A percentile compares a stretch with the other conserved stretches of the same genome.
These are phyloP conservation scores for Malurus cyaneus DNA, from an alignment of 2,113 vertebrate genomes.

Conservation along the genomic window DNA sequence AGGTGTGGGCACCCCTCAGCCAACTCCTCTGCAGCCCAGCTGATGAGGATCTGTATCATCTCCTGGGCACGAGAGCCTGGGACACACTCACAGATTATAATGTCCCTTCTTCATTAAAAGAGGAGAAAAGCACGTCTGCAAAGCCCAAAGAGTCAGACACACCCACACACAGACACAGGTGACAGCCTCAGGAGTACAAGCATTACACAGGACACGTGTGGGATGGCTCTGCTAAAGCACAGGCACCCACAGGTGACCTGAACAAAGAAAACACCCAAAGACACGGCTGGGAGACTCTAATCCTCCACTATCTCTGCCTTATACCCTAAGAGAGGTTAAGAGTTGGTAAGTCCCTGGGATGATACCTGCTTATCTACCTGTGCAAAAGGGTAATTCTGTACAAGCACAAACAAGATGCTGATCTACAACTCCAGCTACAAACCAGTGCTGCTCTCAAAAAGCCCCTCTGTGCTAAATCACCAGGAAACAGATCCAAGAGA, in stretches of 20 bases:
- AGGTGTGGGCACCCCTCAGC: neutral
- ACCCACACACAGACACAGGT: neutral
- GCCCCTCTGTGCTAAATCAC: neutral
- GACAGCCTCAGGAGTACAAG: neutral
- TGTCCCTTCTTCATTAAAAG: neutral
- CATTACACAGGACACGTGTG: neutral
- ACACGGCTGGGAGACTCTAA: neutral
- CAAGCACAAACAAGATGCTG: neutral
- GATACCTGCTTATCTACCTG: conserved; percentile 1
- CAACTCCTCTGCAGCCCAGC: neutral
- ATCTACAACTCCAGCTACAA: neutral
- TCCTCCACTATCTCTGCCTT: neutral
- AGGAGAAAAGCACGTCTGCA: neutral
- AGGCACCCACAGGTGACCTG: neutral
- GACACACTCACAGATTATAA: neutral
- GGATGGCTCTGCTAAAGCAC: neutral
- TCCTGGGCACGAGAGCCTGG: neutral
- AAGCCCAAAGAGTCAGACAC: neutral
- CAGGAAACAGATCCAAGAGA: neutral
- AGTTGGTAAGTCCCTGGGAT: neutral
- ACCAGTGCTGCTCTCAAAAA: neutral
- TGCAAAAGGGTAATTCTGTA: neutral
- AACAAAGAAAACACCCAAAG: neutral
- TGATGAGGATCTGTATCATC: neutral
- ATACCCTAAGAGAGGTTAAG: neutral